Conservation (phyloP, 2,888 invertebrate species). For the Anorthoa munda region DNA sequence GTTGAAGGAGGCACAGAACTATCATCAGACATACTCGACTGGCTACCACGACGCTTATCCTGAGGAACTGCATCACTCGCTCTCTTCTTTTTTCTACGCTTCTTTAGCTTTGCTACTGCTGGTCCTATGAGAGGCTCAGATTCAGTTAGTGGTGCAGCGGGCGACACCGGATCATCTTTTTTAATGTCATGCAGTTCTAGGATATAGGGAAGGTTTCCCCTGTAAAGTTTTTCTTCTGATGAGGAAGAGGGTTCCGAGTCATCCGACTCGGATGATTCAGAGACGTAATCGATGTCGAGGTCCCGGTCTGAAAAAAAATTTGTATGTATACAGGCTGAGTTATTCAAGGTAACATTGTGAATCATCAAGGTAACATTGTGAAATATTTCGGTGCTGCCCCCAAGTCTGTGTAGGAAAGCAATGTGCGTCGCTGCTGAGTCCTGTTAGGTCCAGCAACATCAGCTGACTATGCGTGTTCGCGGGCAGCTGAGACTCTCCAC, state of each 20-base stretch:
- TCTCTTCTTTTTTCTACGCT: conserved; percentile 73
- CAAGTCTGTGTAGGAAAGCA: too few relatives aligned
- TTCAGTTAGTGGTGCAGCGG: conserved; percentile 3
- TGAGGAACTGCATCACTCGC: conserved; percentile 3
- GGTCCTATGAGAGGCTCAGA: not conserved
- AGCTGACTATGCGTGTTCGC: too few relatives aligned
- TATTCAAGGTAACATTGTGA: too few relatives aligned
- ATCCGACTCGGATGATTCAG: conserved; percentile 51
- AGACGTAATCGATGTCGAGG: conserved; percentile 55
- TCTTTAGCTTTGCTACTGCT: conserved; percentile 62
- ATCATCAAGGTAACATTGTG: too few relatives aligned
- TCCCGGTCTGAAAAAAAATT: conserved; percentile 55
- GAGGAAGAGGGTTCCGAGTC: conserved; percentile 69
- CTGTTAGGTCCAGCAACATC: too few relatives aligned
- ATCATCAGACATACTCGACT: conserved; percentile 71
- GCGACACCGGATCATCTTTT: conserved; percentile 66
- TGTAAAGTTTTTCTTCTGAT: conserved; percentile 65
- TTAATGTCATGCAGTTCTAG: conserved; percentile 78
- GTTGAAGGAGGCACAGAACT: conserved; percentile 61
- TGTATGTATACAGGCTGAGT: too few relatives aligned
- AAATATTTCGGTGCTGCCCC: too few relatives aligned
- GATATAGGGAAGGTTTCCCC: conserved; percentile 68
- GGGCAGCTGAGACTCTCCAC: too few relatives aligned
- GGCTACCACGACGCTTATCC: conserved; percentile 61
- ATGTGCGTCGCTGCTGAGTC: too few relatives aligned